Evolutionary conservation across 2,888 invertebrate genomes (phyloP).

Genomic region (Pachydiplax longipennis): DNA sequence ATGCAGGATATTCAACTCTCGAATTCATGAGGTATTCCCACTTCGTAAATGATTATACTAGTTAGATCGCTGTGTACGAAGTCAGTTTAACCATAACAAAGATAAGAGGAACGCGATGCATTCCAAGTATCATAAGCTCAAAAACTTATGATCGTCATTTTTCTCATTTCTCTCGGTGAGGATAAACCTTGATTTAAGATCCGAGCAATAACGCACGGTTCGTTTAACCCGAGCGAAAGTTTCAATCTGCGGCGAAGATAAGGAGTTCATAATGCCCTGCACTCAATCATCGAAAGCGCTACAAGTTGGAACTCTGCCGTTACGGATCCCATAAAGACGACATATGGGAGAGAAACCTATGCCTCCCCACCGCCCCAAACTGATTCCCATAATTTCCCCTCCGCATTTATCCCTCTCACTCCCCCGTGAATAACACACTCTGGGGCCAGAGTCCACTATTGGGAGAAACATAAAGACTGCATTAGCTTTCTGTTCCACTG

Average conservation of each 20-base stretch:
- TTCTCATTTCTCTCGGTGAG: not conserved
- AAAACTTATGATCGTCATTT: not conserved
- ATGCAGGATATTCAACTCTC: no score
- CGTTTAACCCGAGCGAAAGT: not conserved
- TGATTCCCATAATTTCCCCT: not conserved
- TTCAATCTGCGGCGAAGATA: not conserved
- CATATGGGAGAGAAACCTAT: not conserved
- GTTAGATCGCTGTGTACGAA: no score
- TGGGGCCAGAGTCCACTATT: slow-evolving; percentile 15
- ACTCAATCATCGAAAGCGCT: not conserved
- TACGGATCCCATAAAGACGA: not conserved
- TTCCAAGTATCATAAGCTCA: no score
- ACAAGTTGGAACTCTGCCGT: not conserved
- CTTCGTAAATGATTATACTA: no score
- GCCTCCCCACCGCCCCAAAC: no score
- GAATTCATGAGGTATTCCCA: no score
- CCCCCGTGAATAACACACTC: not conserved
- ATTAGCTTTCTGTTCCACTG: slow-evolving; percentile 19
- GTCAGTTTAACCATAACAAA: no score
- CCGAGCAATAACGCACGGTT: not conserved
- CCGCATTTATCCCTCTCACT: not conserved
- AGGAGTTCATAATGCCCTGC: not conserved
- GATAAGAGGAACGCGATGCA: no score
- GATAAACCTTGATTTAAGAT: not conserved
- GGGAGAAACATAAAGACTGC: slow-evolving; percentile 38